Base-by-base conservation (phyloP, 2,113 vertebrate genomes). In the Ardeotis arabs region DNA sequence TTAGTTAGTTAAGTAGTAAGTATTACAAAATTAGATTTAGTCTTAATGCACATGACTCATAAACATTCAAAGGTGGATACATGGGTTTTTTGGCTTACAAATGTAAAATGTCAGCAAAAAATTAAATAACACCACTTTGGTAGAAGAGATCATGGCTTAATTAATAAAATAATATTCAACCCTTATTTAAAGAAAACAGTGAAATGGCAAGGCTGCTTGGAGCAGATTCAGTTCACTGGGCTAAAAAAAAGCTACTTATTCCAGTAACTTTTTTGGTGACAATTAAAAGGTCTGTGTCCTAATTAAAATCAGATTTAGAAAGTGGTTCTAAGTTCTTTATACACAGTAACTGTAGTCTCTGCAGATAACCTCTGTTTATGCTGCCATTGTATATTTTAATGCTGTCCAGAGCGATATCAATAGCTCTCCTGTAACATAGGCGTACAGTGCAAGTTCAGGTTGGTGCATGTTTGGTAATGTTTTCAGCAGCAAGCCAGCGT, bases 371-470 rank as follows among this genome's bases (percentile, higher is more conserved):
- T 79, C 35, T 58, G 7, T 70, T 66, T 55, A 50, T 74, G 50
- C 23, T 83, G 67, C 53, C 55, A 66, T 66, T 62, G 53, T 33
- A 5, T 78, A 52, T 81, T 85, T 56, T 39, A 24, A 2, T 64
- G 56, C 37, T 80, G 31, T 52, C 25, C 68, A 3, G 0, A 19
- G 56, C n/a, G n/a, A 1, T 28, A 20, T 11, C 72, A 56, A 2
- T n/a, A 53, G 41, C 23, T 87, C 12, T 87, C 13, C 37, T 44
- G 14, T 64, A 41, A 41, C 14, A 6, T 5, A 11, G 18, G 14
- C 0, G 0, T 37, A 18, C 56, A 28, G 24, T 0, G 0, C 0
- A 0, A 25, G 70, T 50, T 75, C 45, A 60, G 41, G 28, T 53
- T 23, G 19, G 8, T 49, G 66, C 4, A 1, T 3, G 15, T 39